Percentiles rank a stretch among this genome's conserved stretches.
phyloP scores from a whole-genome alignment of 2,113 vertebrate genomes.

The Corydoras sp. region DNA sequence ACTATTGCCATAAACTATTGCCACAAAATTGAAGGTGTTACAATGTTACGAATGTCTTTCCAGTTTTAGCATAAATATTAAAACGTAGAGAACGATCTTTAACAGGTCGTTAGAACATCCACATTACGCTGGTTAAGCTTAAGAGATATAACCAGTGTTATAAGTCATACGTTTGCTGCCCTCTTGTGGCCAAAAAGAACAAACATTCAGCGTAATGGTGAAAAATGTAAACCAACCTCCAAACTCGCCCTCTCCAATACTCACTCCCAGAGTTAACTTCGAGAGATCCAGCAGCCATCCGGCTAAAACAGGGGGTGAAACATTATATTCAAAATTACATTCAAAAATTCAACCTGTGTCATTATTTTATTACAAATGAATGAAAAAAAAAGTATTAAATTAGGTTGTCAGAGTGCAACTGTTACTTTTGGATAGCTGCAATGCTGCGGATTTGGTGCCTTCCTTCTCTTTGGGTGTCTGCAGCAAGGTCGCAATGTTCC shows the following conservation, averaged over 20 bases:
- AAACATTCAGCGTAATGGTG: neutral
- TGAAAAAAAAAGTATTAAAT: no score
- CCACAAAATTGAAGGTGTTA: no score
- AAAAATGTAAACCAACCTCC: slow-evolving; percentile 68
- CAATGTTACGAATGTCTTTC: no score
- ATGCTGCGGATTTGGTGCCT: slow-evolving; percentile 76
- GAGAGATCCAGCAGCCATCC: slow-evolving; percentile 84
- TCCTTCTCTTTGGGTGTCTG: slow-evolving; percentile 79
- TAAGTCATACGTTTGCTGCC: neutral
- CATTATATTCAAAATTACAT: neutral
- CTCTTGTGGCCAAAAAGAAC: neutral
- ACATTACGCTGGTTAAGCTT: no score
- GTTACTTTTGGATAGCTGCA: slow-evolving; percentile 82
- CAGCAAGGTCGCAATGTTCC: slow-evolving; percentile 78
- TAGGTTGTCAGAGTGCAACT: no score
- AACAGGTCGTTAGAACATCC: no score
- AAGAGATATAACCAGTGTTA: no score
- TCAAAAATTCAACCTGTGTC: neutral
- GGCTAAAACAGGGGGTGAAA: slow-evolving; percentile 53
- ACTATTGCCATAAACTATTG: no score
- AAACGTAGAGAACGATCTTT: no score
- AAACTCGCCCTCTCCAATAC: slow-evolving; percentile 84
- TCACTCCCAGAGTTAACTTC: slow-evolving; percentile 69
- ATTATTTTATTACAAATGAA: no score
- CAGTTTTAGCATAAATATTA: no score